phyloP scores from a whole-genome alignment of 2,888 invertebrate genomes.

The Drosophila kanekoi region DNA sequence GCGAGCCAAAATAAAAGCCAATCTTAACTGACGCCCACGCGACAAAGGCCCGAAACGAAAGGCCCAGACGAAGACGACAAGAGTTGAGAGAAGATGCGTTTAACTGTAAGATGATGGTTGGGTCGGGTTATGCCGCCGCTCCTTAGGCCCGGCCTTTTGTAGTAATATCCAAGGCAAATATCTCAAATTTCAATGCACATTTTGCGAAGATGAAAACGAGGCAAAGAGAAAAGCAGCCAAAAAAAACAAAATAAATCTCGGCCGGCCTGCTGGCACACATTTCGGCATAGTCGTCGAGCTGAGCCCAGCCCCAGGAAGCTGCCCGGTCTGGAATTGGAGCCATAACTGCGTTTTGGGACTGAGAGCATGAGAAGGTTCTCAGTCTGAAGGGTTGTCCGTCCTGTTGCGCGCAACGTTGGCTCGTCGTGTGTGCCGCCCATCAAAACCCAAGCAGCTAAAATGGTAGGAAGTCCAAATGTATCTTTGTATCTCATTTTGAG shows the following conservation, averaged over 20 bases:
- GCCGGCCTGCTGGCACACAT: slow-evolving; percentile 73
- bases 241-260: slow-evolving; percentile 45
- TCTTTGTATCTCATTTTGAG: slow-evolving; percentile 79
- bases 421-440: slow-evolving; percentile 71
- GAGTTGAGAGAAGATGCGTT: slow-evolving; percentile 51
- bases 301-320: slow-evolving; percentile 46
- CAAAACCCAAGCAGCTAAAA: slow-evolving; percentile 68
- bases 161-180: slow-evolving; percentile 74
- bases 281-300: slow-evolving; percentile 32
- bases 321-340: slow-evolving; percentile 20
- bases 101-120: slow-evolving; percentile 57
- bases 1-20: slow-evolving; percentile 62
- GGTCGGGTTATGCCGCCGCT: slow-evolving; percentile 50
- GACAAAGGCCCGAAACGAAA: slow-evolving; percentile 41
- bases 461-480: slow-evolving; percentile 79
- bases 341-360: slow-evolving; percentile 32
- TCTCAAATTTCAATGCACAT: slow-evolving; percentile 77
- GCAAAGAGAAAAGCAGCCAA: neutral
- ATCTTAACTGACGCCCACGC: slow-evolving; percentile 70
- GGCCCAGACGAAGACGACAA: slow-evolving; percentile 24
- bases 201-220: slow-evolving; percentile 40
- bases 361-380: slow-evolving; percentile 30
- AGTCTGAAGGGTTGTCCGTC: slow-evolving; percentile 49
- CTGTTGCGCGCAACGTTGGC: slow-evolving; percentile 36
- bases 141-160: slow-evolving; percentile 66